Conservation (phyloP, 2,888 invertebrate species). For the Chrysolina haemoptera region DNA sequence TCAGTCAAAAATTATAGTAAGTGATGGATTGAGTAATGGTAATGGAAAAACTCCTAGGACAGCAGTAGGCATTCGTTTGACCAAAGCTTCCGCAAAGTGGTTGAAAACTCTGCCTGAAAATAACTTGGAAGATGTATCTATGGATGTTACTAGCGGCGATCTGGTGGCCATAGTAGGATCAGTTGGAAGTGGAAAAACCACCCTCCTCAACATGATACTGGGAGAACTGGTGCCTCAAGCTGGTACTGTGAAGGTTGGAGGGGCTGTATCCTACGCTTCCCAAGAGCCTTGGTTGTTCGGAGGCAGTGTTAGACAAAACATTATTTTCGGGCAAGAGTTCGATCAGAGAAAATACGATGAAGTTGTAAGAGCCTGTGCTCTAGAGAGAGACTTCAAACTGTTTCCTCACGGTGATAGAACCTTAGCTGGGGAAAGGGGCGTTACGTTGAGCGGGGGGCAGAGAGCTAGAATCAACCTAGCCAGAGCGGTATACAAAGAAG, state of each 20-base stretch:
- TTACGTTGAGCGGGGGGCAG: slow-evolving; percentile 84
- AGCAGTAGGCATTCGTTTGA: slow-evolving; percentile 44
- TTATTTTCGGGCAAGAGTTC: slow-evolving; percentile 87
- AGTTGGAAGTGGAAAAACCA: slow-evolving; percentile 77
- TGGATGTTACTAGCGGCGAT: slow-evolving; percentile 76
- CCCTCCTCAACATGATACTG: slow-evolving; percentile 73
- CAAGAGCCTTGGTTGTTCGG: slow-evolving; percentile 89
- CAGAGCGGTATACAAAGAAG: slow-evolving; percentile 83
- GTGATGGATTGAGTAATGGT: not conserved
- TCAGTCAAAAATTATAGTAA: not conserved
- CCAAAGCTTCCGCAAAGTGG: slow-evolving; percentile 80
- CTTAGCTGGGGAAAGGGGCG: slow-evolving; percentile 82
- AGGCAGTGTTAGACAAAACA: slow-evolving; percentile 91
- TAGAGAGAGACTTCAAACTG: slow-evolving; percentile 80
- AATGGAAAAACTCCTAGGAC: not conserved
- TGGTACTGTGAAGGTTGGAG: slow-evolving; percentile 79
- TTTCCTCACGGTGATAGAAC: slow-evolving; percentile 86
- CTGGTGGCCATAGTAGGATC: slow-evolving; percentile 74
- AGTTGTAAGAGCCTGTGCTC: slow-evolving; percentile 79
- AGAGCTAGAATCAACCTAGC: slow-evolving; percentile 90
- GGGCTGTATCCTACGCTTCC: slow-evolving; percentile 82
- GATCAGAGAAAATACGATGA: slow-evolving; percentile 77
- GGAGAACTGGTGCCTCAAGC: slow-evolving; percentile 79
- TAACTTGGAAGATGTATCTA: slow-evolving; percentile 75
- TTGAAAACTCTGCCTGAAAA: slow-evolving; percentile 55